Percentiles rank a stretch among this genome's conserved stretches.
Evolutionary conservation across 2,113 vertebrate genomes (phyloP).

Genomic region (Neodon shergylaensis): DNA sequence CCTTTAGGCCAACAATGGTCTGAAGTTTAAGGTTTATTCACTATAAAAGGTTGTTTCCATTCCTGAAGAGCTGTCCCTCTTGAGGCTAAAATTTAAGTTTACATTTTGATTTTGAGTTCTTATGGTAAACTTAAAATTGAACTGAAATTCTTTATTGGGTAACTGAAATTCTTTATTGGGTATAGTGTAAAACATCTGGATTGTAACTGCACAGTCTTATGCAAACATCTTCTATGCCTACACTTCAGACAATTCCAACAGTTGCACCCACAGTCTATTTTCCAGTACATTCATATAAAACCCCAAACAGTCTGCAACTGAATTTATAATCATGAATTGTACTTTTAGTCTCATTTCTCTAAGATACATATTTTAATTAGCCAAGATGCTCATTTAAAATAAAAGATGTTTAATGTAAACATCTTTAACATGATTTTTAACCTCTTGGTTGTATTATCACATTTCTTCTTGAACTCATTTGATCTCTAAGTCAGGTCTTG

Average conservation of each 20-base stretch:
- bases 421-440: constrained; percentile 48
- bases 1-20: too few relatives aligned
- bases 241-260: constrained; percentile 38
- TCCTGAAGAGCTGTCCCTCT: too few relatives aligned
- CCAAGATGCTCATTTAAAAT: constrained; percentile 55
- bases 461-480: constrained; percentile 53
- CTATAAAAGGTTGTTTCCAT: too few relatives aligned
- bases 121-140: too few relatives aligned
- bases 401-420: constrained; percentile 18
- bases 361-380: constrained; percentile 59
- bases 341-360: constrained; percentile 47
- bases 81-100: too few relatives aligned
- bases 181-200: neutral
- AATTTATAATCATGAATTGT: constrained; percentile 44
- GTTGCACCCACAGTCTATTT: constrained; percentile 30
- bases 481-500: constrained; percentile 30
- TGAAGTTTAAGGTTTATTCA: too few relatives aligned
- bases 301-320: constrained; percentile 25
- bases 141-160: too few relatives aligned
- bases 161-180: neutral
- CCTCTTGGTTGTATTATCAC: neutral
- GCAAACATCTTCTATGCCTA: neutral
- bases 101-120: too few relatives aligned
- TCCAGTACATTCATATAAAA: constrained; percentile 48
- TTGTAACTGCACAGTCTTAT: constrained; percentile 13